Conservation (phyloP, 64 coral and sea anemone species). For the Pocillopora damicornis region DNA sequence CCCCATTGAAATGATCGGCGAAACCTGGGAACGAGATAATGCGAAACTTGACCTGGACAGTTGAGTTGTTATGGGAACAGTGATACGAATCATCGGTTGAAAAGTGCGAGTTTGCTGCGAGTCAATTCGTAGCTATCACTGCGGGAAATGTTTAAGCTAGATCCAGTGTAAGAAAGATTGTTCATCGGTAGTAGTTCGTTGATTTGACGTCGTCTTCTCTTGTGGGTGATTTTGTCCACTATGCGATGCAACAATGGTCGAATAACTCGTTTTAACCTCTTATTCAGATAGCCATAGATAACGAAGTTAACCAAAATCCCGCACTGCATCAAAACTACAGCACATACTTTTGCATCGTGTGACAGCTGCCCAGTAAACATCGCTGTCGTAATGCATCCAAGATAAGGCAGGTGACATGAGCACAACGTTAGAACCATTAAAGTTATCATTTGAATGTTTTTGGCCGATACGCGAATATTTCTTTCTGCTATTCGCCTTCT, state of each 20-base stretch:
- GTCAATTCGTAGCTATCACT: background rate
- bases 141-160: background rate
- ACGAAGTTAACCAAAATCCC: slow-evolving; percentile 27
- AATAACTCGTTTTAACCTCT: slow-evolving; percentile 35
- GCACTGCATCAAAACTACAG: slow-evolving; percentile 4
- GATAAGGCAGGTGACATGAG: slow-evolving; percentile 35
- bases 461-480: slow-evolving; percentile 28
- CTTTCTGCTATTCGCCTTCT: slow-evolving; percentile 32
- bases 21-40: background rate
- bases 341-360: slow-evolving; percentile 6
- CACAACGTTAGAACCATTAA: slow-evolving; percentile 21
- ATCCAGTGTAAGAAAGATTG: background rate
- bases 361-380: slow-evolving; percentile 59
- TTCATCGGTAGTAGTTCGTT: slow-evolving; percentile 14
- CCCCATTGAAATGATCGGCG: background rate
- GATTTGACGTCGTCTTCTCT: background rate
- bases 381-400: slow-evolving; percentile 16
- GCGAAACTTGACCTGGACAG: background rate
- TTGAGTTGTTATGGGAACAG: background rate
- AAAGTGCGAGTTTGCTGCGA: slow-evolving; percentile 12
- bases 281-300: slow-evolving; percentile 52
- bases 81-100: background rate
- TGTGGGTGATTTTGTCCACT: slow-evolving; percentile 14
- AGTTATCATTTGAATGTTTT: slow-evolving; percentile 54
- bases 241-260: slow-evolving; percentile 16